Percentiles rank a stretch among this genome's conserved stretches.
phyloP scores from a whole-genome alignment of 92 coral and sea anemone genomes.

The Nematostella vectensis region DNA sequence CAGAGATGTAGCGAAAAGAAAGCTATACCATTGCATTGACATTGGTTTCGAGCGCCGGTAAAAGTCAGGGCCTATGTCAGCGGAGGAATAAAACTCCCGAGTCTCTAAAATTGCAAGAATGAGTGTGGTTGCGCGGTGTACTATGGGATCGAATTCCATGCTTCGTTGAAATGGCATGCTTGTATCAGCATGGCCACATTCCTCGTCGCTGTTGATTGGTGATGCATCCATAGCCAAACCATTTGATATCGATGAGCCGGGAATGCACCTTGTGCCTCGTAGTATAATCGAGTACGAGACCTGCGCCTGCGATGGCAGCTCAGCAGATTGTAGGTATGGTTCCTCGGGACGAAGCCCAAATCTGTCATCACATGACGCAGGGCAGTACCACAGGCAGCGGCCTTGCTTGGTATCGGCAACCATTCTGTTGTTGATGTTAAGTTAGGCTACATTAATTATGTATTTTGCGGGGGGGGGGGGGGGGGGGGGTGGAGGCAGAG shows the following conservation, averaged over 20 bases:
- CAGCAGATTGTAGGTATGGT: constrained; percentile 23
- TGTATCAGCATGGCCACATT: not conserved
- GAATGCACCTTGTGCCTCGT: constrained; percentile 19
- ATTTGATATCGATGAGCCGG: constrained; percentile 23
- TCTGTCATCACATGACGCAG: constrained; percentile 33
- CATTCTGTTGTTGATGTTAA: too few species aligned
- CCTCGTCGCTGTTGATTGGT: constrained; percentile 1
- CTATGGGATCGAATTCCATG: constrained; percentile 16
- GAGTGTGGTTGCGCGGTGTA: constrained; percentile 38
- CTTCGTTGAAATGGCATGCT: not conserved
- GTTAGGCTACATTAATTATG: too few species aligned
- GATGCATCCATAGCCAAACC: constrained; percentile 27
- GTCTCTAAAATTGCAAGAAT: constrained; percentile 32
- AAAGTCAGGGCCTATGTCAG: constrained; percentile 13
- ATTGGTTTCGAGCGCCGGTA: constrained; percentile 24
- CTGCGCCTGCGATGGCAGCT: constrained; percentile 42
- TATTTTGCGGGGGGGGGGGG: too few species aligned
- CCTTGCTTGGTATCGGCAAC: constrained; percentile 21
- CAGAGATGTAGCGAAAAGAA: constrained; percentile 31
- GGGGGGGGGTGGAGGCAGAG: too few species aligned
- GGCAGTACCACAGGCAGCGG: constrained; percentile 42
- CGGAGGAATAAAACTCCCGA: constrained; percentile 15
- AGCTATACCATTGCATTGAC: constrained; percentile 57
- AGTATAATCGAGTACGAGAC: constrained; percentile 42
- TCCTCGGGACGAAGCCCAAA: constrained; percentile 60